Evolutionary conservation across 2,797 vertebrate species (phyloP), one percentile per base, ranked within the genome.

Genomic region (Lophotriccus pileatus): DNA sequence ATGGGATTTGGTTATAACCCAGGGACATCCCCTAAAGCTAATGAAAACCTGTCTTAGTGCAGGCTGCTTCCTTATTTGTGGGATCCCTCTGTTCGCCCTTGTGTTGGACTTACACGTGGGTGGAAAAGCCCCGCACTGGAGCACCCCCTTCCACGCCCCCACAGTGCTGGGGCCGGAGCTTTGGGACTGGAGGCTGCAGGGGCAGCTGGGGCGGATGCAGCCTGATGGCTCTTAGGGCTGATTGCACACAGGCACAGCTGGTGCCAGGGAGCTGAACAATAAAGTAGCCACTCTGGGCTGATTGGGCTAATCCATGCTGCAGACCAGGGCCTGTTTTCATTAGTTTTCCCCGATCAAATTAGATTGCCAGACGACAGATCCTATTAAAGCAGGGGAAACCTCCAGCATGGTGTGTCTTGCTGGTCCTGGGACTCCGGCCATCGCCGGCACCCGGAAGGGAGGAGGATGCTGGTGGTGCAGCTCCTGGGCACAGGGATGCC

Each of bases 121-220:
- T 10, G 63, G 60, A 28, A 4, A 3, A 56, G 53, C 70, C 73
- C 50, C 34, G 3, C 27, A 8, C 7, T 15, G 1, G 25, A 9
- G 52, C 60, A 32, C 32, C 43, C 39, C 10, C 55, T 47, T 47
- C 37, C 64, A 0, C 5, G 7, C 17, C 72, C 62, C 56, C 39
- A 1, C 75, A 55, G 43, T 4, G 80, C 80, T 12, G 32, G 86
- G 94, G 82, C 30, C 4, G 27, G 60, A 39, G 95, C 84, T 46
- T 25, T 74, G 81, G 88, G 37, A 11, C 75, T 5, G 85, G 43
- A 3, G 32, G 72, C 84, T 62, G 85, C 82, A 1, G 83, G 93
- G 97, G 97, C 97, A 97, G 97, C 97, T 97, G 97, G 96, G 96
- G 84, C 23, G 92, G 92, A 87, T 90, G 96, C 89, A 89, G 95